Conservation (phyloP, 92 coral and sea anemone species). For the Scolanthus callimorphus region DNA sequence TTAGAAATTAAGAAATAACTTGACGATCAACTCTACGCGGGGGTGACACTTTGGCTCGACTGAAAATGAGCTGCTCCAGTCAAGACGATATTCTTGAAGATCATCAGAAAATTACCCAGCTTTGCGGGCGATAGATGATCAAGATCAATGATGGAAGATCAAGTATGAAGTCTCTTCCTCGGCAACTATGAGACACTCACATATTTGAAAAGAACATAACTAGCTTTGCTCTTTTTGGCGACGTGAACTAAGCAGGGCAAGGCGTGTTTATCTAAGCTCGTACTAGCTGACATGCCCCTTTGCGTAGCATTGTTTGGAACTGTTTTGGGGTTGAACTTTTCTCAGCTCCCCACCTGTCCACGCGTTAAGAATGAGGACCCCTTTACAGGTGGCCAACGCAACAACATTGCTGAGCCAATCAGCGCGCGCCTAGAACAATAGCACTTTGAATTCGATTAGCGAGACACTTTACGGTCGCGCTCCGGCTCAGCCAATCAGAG, state of each 20-base stretch:
- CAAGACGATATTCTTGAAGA: neutral
- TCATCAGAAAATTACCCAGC: neutral
- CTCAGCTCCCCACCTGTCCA: constrained; percentile 54
- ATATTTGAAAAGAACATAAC: neutral
- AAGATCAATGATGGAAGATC: too few species aligned
- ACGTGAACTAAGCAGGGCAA: too few species aligned
- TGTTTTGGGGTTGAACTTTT: constrained; percentile 62
- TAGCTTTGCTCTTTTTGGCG: constrained; percentile 65
- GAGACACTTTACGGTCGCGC: constrained; percentile 51
- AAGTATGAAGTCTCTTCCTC: too few species aligned
- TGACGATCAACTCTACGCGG: constrained; percentile 15
- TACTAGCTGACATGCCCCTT: neutral
- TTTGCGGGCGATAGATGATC: too few species aligned
- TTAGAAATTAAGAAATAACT: constrained; percentile 52
- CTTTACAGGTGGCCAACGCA: constrained; percentile 80
- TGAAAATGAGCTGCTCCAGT: neutral
- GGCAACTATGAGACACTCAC: neutral
- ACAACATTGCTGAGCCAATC: constrained; percentile 76
- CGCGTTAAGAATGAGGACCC: constrained; percentile 45
- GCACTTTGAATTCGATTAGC: constrained; percentile 75
- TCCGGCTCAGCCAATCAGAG: constrained; percentile 44
- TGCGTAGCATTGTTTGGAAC: constrained; percentile 53
- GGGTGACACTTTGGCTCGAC: constrained; percentile 1
- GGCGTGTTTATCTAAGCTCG: constrained; percentile 31
- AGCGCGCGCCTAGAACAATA: constrained; percentile 42